A percentile compares a stretch with the other conserved stretches of the same genome.
Conservation (phyloP, 1,140 invertebrate genomes). For the Euwallacea fornicatus region DNA sequence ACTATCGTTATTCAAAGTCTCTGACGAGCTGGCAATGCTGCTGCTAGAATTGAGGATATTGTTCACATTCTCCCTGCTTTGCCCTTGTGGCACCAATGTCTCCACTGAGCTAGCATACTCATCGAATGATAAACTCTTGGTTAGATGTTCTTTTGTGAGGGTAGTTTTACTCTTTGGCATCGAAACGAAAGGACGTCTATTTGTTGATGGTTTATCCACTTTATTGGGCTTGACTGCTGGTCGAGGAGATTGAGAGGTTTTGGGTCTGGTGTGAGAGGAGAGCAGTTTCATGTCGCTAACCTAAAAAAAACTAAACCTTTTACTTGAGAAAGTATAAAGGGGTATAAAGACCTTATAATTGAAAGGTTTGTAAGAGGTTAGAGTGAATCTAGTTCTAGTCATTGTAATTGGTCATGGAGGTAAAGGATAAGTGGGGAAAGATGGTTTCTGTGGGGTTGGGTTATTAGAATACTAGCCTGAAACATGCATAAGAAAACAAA, state of each 20-base stretch:
- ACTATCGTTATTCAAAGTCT: constrained; percentile 58
- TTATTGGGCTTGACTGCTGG: not conserved
- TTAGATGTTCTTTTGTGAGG: constrained; percentile 41
- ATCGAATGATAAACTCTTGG: constrained; percentile 42
- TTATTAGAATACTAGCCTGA: too few species aligned
- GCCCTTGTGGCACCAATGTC: constrained; percentile 56
- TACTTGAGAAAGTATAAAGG: too few species aligned
- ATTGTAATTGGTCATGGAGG: too few species aligned
- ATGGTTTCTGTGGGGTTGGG: too few species aligned
- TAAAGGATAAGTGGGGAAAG: too few species aligned
- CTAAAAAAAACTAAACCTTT: constrained; percentile 4
- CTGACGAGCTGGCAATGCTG: constrained; percentile 61
- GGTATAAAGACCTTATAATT: too few species aligned
- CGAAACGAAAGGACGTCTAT: constrained; percentile 16
- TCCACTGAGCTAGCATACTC: constrained; percentile 57
- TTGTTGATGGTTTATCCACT: not conserved
- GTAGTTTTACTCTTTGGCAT: constrained; percentile 45
- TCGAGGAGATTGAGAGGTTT: constrained; percentile 10
- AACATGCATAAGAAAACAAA: too few species aligned
- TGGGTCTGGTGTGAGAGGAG: not conserved
- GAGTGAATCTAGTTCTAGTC: too few species aligned
- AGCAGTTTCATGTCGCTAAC: constrained; percentile 34
- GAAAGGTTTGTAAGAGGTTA: too few species aligned
- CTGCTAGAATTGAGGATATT: constrained; percentile 55
- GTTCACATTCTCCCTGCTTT: constrained; percentile 54